These are phyloP conservation scores for Coenonympha glycerion DNA, from an alignment of 2,888 invertebrate genomes.

Conservation along the genomic window DNA sequence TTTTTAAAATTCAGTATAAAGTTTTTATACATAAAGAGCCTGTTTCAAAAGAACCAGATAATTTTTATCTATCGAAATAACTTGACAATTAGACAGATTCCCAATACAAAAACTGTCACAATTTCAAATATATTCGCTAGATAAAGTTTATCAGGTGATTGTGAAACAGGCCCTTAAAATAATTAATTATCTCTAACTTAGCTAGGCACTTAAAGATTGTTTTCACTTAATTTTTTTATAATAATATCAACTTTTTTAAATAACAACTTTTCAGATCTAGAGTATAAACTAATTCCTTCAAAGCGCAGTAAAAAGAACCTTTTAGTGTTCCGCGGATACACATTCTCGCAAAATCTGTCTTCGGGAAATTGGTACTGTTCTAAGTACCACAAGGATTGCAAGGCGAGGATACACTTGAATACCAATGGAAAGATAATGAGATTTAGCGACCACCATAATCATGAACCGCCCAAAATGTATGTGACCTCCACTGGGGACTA, in stretches of 20 bases:
- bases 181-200: too few species aligned
- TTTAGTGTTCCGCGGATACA: neutral
- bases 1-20: too few species aligned
- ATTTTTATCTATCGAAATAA: too few species aligned
- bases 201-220: too few species aligned
- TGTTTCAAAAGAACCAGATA: too few species aligned
- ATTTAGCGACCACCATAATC: neutral
- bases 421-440: neutral
- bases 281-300: neutral
- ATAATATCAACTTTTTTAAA: too few species aligned
- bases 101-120: too few species aligned
- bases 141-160: too few species aligned
- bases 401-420: neutral
- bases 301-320: neutral
- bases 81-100: too few species aligned
- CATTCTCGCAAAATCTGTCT: neutral
- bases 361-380: conserved; percentile 4
- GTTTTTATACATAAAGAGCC: too few species aligned
- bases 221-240: neutral
- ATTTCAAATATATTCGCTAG: too few species aligned
- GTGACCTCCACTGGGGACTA: neutral
- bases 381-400: neutral
- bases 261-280: neutral
- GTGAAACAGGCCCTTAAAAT: too few species aligned
- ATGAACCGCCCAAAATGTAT: neutral